These are phyloP conservation scores for Chlamydotis undulata DNA, from an alignment of 2,113 vertebrate species.

Conservation along the genomic window DNA sequence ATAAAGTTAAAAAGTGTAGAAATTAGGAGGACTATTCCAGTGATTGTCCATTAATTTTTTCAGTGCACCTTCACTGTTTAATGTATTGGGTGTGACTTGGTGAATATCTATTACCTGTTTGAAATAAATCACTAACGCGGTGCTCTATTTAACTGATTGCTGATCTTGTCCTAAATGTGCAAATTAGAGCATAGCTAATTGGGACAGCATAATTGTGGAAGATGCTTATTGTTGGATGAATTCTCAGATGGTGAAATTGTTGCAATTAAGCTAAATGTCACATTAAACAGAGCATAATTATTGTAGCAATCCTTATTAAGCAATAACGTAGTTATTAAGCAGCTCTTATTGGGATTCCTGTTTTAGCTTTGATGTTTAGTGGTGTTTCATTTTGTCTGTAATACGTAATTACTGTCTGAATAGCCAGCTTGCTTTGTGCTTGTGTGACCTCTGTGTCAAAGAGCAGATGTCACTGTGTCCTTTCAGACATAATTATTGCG, in stretches of 20 bases:
- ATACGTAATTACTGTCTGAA: constrained; percentile 2
- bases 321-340: not conserved
- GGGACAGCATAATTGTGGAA: not conserved
- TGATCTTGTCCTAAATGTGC: constrained; percentile 4
- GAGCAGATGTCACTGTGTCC: constrained; percentile 28
- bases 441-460: constrained; percentile 25
- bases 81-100: not conserved
- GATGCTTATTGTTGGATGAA: not conserved
- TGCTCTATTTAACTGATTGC: constrained; percentile 12
- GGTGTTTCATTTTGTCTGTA: not conserved
- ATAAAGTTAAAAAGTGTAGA: not conserved
- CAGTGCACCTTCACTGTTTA: not conserved
- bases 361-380: not conserved
- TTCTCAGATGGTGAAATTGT: not conserved
- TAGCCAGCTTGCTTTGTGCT: not conserved
- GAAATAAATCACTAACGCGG: not conserved
- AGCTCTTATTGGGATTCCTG: not conserved
- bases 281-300: constrained; percentile 37
- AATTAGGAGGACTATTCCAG: not conserved
- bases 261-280: constrained; percentile 48
- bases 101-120: not conserved
- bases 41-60: not conserved
- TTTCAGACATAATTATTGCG: constrained; percentile 17
- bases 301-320: constrained; percentile 38
- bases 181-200: not conserved